These are phyloP conservation scores for Ganaspis sp. DNA, from an alignment of 1,140 invertebrate species.

Conservation along the genomic window DNA sequence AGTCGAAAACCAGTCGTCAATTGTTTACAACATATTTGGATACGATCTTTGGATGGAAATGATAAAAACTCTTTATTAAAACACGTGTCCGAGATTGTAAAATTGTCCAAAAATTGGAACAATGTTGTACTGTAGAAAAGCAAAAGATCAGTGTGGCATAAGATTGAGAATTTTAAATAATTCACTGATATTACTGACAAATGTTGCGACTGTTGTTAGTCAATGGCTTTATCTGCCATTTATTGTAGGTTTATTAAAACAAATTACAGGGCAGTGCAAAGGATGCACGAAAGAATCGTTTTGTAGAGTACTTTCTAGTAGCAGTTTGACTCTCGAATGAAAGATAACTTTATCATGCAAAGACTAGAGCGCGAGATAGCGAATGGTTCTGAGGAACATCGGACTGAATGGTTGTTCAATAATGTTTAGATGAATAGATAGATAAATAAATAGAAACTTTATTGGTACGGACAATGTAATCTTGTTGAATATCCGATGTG, in stretches of 20 bases:
- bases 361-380: neutral
- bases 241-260: neutral
- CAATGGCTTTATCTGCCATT: no score
- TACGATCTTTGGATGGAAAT: no score
- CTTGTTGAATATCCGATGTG: constrained; percentile 22
- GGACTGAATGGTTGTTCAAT: constrained; percentile 25
- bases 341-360: constrained; percentile 28
- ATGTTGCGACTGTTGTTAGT: no score
- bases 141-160: no score
- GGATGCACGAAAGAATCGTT: neutral
- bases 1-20: no score
- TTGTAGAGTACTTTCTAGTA: neutral
- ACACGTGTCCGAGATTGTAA: no score
- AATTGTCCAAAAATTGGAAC: neutral
- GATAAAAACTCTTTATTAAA: no score
- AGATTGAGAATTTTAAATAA: no score
- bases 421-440: constrained; percentile 24
- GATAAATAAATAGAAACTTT: constrained; percentile 31
- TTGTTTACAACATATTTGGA: no score
- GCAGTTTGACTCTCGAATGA: constrained; percentile 15
- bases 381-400: constrained; percentile 24
- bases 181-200: no score
- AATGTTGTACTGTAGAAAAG: no score
- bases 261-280: neutral
- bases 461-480: constrained; percentile 20